Evolutionary conservation across 37 sponge, comb jelly and placozoan species (phyloP).

Genomic region (Ianthella basta): DNA sequence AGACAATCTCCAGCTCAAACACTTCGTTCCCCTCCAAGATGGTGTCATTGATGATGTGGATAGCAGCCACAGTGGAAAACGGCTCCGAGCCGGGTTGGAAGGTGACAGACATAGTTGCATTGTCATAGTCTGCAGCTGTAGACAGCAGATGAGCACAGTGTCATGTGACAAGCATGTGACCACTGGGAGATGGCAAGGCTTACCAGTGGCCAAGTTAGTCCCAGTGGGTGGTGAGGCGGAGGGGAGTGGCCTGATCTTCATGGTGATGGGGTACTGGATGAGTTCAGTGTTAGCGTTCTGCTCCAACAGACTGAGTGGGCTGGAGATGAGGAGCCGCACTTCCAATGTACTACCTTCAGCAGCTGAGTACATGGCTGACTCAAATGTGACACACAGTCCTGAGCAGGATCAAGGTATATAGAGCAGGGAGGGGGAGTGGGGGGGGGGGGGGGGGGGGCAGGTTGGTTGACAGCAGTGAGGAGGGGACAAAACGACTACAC

Average conservation of each 20-base stretch:
- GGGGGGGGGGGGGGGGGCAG: background rate
- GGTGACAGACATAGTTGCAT: slow-evolving; percentile 1
- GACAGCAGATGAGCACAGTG: background rate
- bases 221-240: background rate
- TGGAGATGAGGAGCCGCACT: slow-evolving; percentile 4
- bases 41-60: background rate
- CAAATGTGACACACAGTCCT: no score
- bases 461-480: background rate
- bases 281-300: no score
- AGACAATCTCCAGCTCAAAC: background rate
- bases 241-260: background rate
- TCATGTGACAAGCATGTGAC: background rate
- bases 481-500: background rate
- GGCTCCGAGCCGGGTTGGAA: background rate
- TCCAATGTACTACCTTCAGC: background rate
- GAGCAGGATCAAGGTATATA: background rate
- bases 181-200: no score
- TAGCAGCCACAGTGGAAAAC: background rate
- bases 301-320: no score
- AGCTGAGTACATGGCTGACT: background rate
- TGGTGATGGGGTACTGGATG: slow-evolving; percentile 3
- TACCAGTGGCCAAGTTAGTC: background rate
- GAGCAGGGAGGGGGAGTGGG: background rate
- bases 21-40: background rate
- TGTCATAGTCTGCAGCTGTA: background rate